Percentiles rank a stretch among this genome's conserved stretches.
Evolutionary conservation across 2,797 vertebrate species (phyloP).

Genomic region (Lepidocolaptes lacrymiger): DNA sequence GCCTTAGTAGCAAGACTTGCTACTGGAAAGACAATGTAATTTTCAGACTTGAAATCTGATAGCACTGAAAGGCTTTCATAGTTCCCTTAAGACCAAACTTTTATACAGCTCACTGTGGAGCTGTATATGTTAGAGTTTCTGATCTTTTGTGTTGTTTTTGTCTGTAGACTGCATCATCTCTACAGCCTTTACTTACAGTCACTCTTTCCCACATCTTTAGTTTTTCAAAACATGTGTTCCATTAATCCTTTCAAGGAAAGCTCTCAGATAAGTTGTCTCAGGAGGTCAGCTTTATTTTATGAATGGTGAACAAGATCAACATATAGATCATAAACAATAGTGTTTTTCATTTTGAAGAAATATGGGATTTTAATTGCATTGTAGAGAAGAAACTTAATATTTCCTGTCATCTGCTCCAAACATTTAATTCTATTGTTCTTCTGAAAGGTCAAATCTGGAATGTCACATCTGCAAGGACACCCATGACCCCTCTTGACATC

Average conservation of each 20-base stretch:
- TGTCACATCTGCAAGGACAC: conserved; percentile 47
- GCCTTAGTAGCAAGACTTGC: background rate
- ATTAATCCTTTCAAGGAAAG: background rate
- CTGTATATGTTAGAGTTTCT: background rate
- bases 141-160: background rate
- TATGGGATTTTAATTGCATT: conserved; percentile 16
- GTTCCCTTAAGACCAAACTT: background rate
- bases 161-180: background rate
- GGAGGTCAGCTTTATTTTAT: background rate
- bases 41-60: background rate
- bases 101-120: background rate
- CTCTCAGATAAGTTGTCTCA: background rate
- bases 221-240: background rate
- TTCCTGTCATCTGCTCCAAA: conserved; percentile 49
- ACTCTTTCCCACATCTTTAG: background rate
- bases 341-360: conserved; percentile 15
- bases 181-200: background rate
- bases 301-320: background rate
- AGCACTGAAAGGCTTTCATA: background rate
- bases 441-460: conserved; percentile 6
- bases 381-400: background rate
- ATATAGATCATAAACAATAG: conserved; percentile 19
- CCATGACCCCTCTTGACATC: background rate
- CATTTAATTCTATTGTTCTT: conserved; percentile 57
- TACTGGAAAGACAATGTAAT: background rate